phyloP scores from a whole-genome alignment of 2,888 invertebrate genomes.

The Agrochola litura region DNA sequence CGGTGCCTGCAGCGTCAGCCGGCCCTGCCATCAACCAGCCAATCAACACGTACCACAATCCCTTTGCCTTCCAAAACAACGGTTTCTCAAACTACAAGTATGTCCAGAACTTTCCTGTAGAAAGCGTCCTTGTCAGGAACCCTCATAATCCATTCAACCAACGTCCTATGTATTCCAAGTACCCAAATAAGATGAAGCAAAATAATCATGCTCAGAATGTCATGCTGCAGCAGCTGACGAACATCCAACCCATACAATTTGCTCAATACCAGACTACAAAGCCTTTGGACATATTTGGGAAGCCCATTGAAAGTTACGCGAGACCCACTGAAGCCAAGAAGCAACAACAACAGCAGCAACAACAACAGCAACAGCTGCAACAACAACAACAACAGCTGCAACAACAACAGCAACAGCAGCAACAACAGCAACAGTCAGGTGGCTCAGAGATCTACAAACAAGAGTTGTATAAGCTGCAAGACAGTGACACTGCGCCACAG shows the following conservation, averaged over 20 bases:
- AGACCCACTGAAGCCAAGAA: constrained; percentile 78
- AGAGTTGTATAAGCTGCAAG: constrained; percentile 84
- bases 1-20: constrained; percentile 76
- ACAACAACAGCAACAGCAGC: too few relatives aligned
- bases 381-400: too few relatives aligned
- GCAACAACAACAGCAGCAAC: constrained; percentile 46
- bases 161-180: constrained; percentile 82
- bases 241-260: constrained; percentile 84
- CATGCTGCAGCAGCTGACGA: constrained; percentile 83
- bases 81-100: constrained; percentile 83
- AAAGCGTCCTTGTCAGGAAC: constrained; percentile 83
- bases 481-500: constrained; percentile 83
- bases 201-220: constrained; percentile 74
- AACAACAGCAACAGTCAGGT: constrained; percentile 45
- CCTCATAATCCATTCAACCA: constrained; percentile 83
- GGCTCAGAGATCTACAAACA: constrained; percentile 83
- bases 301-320: constrained; percentile 80
- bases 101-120: constrained; percentile 83
- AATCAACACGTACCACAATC: constrained; percentile 86
- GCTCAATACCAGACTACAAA: constrained; percentile 81
- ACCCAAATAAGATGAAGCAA: constrained; percentile 82
- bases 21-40: constrained; percentile 82
- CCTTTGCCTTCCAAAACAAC: constrained; percentile 82
- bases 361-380: constrained; percentile 11
- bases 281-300: constrained; percentile 80